Percentiles rank a stretch among this genome's conserved stretches.
phyloP scores from a whole-genome alignment of 1,140 invertebrate species.

The Diorhabda carinulata region DNA sequence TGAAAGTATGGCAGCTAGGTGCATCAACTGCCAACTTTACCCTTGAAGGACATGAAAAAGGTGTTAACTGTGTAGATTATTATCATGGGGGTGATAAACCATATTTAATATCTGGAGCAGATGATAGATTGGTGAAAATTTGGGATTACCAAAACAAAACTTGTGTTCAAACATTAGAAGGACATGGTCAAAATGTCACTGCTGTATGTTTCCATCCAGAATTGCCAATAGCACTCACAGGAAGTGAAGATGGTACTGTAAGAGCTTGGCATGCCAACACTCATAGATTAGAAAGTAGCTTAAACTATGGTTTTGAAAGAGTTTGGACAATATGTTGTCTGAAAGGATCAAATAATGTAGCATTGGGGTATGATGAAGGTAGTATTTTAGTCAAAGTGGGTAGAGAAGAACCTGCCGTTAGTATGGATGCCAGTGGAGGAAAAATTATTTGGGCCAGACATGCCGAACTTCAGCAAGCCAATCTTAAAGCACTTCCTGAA shows the following conservation, averaged over 20 bases:
- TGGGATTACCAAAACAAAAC: slow-evolving; percentile 99
- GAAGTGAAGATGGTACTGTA: slow-evolving; percentile 96
- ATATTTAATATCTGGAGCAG: slow-evolving; percentile 97
- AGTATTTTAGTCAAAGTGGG: slow-evolving; percentile 97
- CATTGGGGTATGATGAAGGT: slow-evolving; percentile 93
- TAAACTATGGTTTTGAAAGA: slow-evolving; percentile 97
- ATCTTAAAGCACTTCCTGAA: slow-evolving; percentile 80
- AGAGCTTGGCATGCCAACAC: slow-evolving; percentile 98
- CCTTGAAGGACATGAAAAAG: slow-evolving; percentile 97
- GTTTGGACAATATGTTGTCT: slow-evolving; percentile 97
- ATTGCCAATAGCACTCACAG: slow-evolving; percentile 93
- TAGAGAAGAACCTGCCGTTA: slow-evolving; percentile 96
- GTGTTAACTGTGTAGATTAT: slow-evolving; percentile 98
- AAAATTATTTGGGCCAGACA: slow-evolving; percentile 99
- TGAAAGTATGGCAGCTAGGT: slow-evolving; percentile 78
- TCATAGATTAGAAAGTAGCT: slow-evolving; percentile 90
- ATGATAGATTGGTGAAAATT: slow-evolving; percentile 96
- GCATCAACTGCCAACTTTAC: slow-evolving; percentile 98
- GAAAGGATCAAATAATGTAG: slow-evolving; percentile 95
- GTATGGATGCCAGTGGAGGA: slow-evolving; percentile 96
- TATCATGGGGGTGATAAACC: slow-evolving; percentile 99
- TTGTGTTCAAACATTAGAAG: slow-evolving; percentile 97
- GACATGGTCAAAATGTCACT: slow-evolving; percentile 94
- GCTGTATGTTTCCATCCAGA: slow-evolving; percentile 94
- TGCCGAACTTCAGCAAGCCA: slow-evolving; percentile 97